Conservation (phyloP, 2,113 vertebrate species). For the Notechis scutatus region DNA sequence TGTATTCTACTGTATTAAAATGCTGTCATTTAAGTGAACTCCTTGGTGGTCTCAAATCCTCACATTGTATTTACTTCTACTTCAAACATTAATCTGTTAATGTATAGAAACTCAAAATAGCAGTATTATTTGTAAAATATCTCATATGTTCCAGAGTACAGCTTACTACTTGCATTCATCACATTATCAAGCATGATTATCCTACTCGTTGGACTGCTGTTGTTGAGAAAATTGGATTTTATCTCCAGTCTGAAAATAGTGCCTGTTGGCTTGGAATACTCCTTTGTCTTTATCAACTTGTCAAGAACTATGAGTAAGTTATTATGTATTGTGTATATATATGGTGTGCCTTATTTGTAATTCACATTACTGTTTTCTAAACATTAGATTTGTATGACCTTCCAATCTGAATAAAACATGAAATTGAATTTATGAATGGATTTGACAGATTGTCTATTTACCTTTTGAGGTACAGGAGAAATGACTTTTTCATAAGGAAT, state of each 20-base stretch:
- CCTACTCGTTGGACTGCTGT: constrained; percentile 94
- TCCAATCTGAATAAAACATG: not conserved
- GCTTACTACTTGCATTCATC: constrained; percentile 97
- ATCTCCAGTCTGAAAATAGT: constrained; percentile 95
- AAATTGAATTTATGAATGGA: not conserved
- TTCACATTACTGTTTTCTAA: not conserved
- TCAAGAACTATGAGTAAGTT: constrained; percentile 98
- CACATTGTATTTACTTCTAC: not conserved
- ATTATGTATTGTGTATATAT: not conserved
- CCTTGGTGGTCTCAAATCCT: not conserved
- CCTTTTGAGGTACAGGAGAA: not conserved
- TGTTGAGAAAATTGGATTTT: constrained; percentile 97
- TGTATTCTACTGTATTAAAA: not conserved
- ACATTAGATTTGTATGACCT: not conserved
- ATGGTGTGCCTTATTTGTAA: not conserved
- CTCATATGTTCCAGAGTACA: constrained; percentile 84
- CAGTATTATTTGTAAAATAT: constrained; percentile 21
- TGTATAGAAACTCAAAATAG: not conserved
- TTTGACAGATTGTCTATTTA: not conserved
- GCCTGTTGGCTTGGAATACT: constrained; percentile 95
- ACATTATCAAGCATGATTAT: constrained; percentile 98
- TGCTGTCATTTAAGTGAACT: not conserved
- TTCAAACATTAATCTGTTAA: not conserved
- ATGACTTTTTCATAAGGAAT: not conserved
- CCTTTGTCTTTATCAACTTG: constrained; percentile 97